Evolutionary conservation across 2,888 invertebrate species (phyloP).

Genomic region (Oligia latruncula): DNA sequence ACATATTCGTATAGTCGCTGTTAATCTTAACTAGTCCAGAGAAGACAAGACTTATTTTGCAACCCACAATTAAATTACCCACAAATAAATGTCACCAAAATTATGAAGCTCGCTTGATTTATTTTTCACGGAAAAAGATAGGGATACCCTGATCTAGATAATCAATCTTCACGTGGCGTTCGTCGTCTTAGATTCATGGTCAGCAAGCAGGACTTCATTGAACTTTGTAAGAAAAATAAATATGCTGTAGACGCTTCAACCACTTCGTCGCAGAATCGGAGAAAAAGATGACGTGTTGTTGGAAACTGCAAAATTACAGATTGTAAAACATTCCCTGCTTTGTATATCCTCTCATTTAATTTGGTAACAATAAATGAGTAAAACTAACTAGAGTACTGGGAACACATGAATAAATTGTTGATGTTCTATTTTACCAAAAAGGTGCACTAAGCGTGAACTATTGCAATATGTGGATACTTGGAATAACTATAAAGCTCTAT

Average conservation of each 20-base stretch:
- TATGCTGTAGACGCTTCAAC: slow-evolving; percentile 25
- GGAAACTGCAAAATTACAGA: slow-evolving; percentile 50
- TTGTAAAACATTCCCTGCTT: slow-evolving; percentile 32
- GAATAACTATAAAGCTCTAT: slow-evolving; percentile 14
- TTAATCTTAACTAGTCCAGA: slow-evolving; percentile 1
- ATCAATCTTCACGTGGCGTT: background rate
- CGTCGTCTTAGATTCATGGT: slow-evolving; percentile 18
- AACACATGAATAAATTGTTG: background rate
- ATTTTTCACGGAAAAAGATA: background rate
- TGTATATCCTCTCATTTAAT: background rate
- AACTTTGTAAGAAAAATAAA: slow-evolving; percentile 6
- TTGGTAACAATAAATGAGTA: background rate
- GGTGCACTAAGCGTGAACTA: background rate
- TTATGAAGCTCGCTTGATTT: background rate
- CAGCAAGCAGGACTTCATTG: slow-evolving; percentile 11
- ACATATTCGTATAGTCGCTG: background rate
- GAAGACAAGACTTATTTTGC: background rate
- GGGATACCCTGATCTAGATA: slow-evolving; percentile 9
- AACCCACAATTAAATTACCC: background rate
- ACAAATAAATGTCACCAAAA: background rate
- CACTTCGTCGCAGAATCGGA: slow-evolving; percentile 29
- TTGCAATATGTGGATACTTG: background rate
- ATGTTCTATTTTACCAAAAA: background rate
- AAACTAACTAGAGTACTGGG: background rate
- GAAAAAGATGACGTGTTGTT: slow-evolving; percentile 23